These are phyloP conservation scores for Phengaris arion DNA, from an alignment of 2,888 invertebrate genomes.

Conservation along the genomic window DNA sequence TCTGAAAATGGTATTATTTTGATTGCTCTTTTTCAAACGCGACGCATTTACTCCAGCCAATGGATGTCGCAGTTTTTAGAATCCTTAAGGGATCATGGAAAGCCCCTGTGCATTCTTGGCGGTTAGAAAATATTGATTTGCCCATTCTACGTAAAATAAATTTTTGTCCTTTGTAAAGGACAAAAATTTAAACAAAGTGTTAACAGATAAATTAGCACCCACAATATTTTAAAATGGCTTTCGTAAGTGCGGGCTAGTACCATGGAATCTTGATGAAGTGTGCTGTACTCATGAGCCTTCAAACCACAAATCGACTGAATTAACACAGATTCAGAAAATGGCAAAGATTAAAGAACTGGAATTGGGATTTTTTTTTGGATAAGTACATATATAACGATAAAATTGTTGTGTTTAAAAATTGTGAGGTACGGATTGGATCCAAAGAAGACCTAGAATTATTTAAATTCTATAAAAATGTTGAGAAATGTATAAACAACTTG, in stretches of 20 bases:
- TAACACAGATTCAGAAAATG: neutral
- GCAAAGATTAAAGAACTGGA: neutral
- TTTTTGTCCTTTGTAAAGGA: conserved; percentile 35
- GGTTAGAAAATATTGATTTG: conserved; percentile 32
- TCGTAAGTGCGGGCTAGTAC: conserved; percentile 22
- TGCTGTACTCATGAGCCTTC: neutral
- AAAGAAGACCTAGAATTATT: conserved; percentile 9
- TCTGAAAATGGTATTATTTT: conserved; percentile 33
- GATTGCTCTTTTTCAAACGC: conserved; percentile 46
- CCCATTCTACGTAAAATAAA: conserved; percentile 31
- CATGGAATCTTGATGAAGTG: conserved; percentile 27
- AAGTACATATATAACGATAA: neutral
- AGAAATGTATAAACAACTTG: no score
- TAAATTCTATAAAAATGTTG: conserved; percentile 18
- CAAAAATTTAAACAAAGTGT: conserved; percentile 33
- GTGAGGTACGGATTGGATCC: no score
- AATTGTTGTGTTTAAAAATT: neutral
- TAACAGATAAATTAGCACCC: conserved; percentile 33
- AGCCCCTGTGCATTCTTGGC: conserved; percentile 23
- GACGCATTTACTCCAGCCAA: conserved; percentile 54
- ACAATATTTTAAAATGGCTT: conserved; percentile 25
- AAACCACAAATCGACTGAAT: conserved; percentile 8
- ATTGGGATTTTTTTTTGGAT: no score
- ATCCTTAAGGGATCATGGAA: no score
- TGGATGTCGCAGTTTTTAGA: conserved; percentile 30